phyloP scores from a whole-genome alignment of 2,888 invertebrate species.

The Hydraecia micacea region DNA sequence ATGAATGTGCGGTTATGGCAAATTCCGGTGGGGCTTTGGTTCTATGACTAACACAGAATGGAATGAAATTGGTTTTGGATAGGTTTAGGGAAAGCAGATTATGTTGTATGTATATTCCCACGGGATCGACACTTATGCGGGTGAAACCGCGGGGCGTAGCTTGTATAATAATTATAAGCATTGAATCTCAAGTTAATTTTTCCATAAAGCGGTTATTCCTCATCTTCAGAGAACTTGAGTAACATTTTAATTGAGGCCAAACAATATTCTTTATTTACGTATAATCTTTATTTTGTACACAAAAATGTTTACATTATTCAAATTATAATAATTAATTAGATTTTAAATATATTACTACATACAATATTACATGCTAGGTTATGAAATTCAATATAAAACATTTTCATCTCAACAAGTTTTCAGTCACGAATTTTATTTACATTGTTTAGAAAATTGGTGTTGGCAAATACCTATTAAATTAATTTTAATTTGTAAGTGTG shows the following conservation, averaged over 20 bases:
- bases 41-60: too few relatives aligned
- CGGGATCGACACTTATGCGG: too few relatives aligned
- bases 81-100: too few relatives aligned
- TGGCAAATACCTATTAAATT: constrained; percentile 5
- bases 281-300: constrained; percentile 50
- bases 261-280: constrained; percentile 10
- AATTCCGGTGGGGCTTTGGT: too few relatives aligned
- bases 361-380: constrained; percentile 5
- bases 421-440: constrained; percentile 36
- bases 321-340: constrained; percentile 35
- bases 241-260: background rate
- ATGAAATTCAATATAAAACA: constrained; percentile 25
- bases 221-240: background rate
- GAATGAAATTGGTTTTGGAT: too few relatives aligned
- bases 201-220: too few relatives aligned
- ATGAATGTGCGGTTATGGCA: too few relatives aligned
- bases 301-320: constrained; percentile 41
- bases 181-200: too few relatives aligned
- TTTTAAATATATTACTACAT: constrained; percentile 50
- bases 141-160: too few relatives aligned
- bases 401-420: constrained; percentile 42
- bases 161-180: too few relatives aligned
- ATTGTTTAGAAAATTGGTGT: constrained; percentile 17
- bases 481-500: constrained; percentile 3
- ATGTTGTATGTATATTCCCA: too few relatives aligned